Evolutionary conservation across 2,797 vertebrate species (phyloP).

Genomic region (Chloroceryle inda): DNA sequence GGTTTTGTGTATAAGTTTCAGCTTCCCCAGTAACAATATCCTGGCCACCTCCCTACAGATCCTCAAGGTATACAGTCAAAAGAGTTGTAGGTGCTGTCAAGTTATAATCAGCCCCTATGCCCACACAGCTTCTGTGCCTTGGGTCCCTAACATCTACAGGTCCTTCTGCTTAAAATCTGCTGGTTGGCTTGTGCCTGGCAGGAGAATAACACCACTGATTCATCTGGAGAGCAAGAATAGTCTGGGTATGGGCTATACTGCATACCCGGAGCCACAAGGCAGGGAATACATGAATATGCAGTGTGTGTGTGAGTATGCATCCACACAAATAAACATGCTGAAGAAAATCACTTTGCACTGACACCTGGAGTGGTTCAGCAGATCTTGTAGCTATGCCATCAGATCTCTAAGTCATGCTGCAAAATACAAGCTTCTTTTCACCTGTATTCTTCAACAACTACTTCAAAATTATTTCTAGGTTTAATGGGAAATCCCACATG

Average conservation of each 20-base stretch:
- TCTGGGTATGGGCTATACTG: neutral
- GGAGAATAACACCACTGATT: accelerated
- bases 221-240: neutral
- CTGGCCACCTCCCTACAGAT: neutral
- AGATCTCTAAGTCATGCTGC: neutral
- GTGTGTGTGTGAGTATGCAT: too few species aligned
- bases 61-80: neutral
- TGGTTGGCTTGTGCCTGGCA: neutral
- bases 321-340: neutral
- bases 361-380: neutral
- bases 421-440: neutral
- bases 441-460: neutral
- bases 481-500: neutral
- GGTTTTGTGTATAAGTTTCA: neutral
- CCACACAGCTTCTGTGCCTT: neutral
- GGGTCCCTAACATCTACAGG: accelerated
- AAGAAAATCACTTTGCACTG: neutral
- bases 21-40: neutral
- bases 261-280: neutral
- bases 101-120: neutral
- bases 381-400: neutral
- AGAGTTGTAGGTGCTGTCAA: neutral
- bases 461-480: neutral
- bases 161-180: neutral
- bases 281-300: neutral